A percentile compares a stretch with the other conserved stretches of the same genome.
Conservation (phyloP, 1,140 invertebrate genomes). For the Cataglyphis hispanica region DNA sequence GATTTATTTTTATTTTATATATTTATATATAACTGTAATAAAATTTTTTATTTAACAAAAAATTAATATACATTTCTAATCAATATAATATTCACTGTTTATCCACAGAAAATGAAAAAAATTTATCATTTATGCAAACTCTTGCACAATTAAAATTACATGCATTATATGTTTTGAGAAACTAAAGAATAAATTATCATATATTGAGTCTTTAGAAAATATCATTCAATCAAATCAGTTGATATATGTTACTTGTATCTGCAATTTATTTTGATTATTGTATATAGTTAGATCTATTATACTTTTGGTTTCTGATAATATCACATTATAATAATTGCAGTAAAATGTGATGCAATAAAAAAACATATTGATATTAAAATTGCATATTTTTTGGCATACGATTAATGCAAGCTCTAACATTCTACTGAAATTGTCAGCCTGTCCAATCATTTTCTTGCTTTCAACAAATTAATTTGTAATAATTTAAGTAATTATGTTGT, state of each 20-base stretch:
- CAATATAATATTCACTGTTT: too few species aligned
- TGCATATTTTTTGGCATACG: background rate
- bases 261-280: conserved; percentile 3
- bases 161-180: too few species aligned
- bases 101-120: too few species aligned
- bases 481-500: conserved; percentile 13
- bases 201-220: too few species aligned
- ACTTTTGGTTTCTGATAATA: background rate
- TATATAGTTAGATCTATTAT: background rate
- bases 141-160: too few species aligned
- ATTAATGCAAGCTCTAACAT: background rate
- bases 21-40: background rate
- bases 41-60: too few species aligned
- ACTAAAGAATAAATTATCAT: too few species aligned
- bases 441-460: conserved; percentile 24
- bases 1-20: background rate
- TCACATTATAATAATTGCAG: conserved; percentile 26
- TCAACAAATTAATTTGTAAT: conserved; percentile 19
- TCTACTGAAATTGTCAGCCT: conserved; percentile 17
- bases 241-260: background rate
- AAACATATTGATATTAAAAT: conserved; percentile 17
- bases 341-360: background rate
- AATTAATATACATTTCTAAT: background rate
- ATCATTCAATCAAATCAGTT: too few species aligned
- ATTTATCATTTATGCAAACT: too few species aligned